Evolutionary conservation across 2,888 invertebrate genomes (phyloP).

Genomic region (Eupeodes latifasciatus): DNA sequence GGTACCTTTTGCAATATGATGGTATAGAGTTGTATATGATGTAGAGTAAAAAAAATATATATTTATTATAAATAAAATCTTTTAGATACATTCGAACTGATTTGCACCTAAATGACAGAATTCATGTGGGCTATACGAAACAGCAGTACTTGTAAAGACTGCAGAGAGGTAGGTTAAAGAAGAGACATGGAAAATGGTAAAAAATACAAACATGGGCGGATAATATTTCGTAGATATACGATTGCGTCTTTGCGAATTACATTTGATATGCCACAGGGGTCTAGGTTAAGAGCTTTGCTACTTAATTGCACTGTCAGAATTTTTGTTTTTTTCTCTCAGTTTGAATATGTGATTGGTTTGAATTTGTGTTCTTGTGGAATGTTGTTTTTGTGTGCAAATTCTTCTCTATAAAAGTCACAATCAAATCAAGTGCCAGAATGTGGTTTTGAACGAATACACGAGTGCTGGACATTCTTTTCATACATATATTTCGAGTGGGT

Average conservation of each 20-base stretch:
- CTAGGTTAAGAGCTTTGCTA: conserved; percentile 72
- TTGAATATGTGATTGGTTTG: conserved; percentile 54
- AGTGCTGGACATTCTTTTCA: conserved; percentile 16
- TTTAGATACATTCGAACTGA: conserved; percentile 68
- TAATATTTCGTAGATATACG: conserved; percentile 14
- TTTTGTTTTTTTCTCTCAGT: conserved; percentile 10
- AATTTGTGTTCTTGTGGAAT: conserved; percentile 22
- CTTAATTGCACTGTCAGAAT: conserved; percentile 73
- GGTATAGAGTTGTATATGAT: not conserved
- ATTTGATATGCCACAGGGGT: conserved; percentile 72
- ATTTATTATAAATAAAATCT: conserved; percentile 46
- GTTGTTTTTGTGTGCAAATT: conserved; percentile 24
- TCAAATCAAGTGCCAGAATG: conserved; percentile 46
- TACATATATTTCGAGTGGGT: conserved; percentile 53
- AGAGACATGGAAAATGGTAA: not conserved
- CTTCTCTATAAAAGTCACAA: conserved; percentile 24
- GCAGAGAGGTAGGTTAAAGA: not conserved
- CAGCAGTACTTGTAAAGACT: conserved; percentile 15
- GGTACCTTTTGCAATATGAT: not conserved
- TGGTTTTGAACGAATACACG: conserved; percentile 4
- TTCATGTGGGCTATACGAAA: conserved; percentile 22
- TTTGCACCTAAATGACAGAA: conserved; percentile 69
- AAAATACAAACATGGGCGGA: conserved; percentile 47
- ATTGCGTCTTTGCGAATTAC: conserved; percentile 9
- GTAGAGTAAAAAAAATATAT: not conserved